Conservation (phyloP, 2,888 invertebrate species). For the Nephrotoma flavescens region DNA sequence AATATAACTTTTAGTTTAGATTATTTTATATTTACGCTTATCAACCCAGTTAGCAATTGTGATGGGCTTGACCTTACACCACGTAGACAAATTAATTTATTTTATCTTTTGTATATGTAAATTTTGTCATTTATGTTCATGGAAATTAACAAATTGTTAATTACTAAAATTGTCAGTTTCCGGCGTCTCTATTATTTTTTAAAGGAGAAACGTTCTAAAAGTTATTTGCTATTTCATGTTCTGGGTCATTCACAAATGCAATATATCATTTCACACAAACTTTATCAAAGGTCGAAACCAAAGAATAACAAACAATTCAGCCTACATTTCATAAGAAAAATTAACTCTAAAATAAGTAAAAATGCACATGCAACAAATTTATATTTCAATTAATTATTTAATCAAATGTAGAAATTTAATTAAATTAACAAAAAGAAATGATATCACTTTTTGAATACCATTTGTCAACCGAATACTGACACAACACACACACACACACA, state of each 20-base stretch:
- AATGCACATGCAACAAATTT: not conserved
- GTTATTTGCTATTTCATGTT: too few species aligned
- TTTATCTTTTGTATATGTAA: not conserved
- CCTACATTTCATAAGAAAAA: not conserved
- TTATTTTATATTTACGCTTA: not conserved
- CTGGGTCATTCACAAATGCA: too few species aligned
- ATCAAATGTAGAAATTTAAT: not conserved
- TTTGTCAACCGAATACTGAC: not conserved
- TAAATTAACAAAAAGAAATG: not conserved
- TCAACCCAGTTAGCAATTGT: not conserved
- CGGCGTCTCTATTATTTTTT: too few species aligned
- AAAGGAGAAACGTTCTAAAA: too few species aligned
- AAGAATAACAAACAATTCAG: not conserved
- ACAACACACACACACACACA: not conserved
- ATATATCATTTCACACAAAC: too few species aligned
- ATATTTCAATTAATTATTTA: not conserved
- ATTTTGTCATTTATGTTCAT: not conserved
- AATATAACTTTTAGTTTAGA: not conserved
- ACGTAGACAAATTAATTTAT: not conserved
- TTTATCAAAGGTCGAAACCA: too few species aligned
- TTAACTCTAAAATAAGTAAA: not conserved
- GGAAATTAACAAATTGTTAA: not conserved
- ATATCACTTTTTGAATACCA: not conserved
- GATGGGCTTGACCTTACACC: not conserved
- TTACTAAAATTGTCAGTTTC: not conserved